Conservation (phyloP, 2,888 invertebrate species). For the Acholoe squamosa region DNA sequence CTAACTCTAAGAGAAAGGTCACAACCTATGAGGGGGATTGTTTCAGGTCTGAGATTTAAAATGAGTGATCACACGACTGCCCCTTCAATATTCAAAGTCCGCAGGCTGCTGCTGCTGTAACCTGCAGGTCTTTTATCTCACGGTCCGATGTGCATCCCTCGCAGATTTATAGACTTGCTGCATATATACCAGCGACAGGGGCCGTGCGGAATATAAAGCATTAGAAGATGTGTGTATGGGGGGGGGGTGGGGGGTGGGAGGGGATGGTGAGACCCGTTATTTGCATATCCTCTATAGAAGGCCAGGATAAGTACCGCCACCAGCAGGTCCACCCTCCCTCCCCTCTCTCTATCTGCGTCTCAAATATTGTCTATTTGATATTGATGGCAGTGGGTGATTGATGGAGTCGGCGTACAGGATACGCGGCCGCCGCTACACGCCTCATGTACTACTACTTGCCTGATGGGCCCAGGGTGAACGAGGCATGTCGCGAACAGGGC, state of each 20-base stretch:
- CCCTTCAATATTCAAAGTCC: constrained; percentile 47
- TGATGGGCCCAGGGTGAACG: neutral
- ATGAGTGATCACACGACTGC: constrained; percentile 42
- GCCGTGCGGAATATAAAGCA: constrained; percentile 36
- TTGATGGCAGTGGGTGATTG: constrained; percentile 44
- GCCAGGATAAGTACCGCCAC: neutral
- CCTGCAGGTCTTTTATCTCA: constrained; percentile 36
- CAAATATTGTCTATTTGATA: constrained; percentile 55
- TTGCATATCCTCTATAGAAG: constrained; percentile 25
- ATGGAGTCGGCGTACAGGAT: constrained; percentile 31
- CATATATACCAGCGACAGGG: constrained; percentile 1
- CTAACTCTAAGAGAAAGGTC: neutral
- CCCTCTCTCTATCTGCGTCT: constrained; percentile 26
- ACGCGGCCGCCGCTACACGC: neutral
- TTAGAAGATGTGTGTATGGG: no score
- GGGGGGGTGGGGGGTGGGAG: no score
- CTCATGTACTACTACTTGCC: neutral
- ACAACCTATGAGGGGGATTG: neutral
- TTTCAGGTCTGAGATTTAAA: constrained; percentile 42
- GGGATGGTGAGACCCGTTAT: neutral
- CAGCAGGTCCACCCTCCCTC: neutral
- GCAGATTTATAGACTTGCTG: constrained; percentile 43
- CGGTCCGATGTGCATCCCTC: constrained; percentile 7
- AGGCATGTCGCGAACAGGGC: neutral
- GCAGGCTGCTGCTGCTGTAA: neutral